Base-by-base conservation (phyloP, 2,888 invertebrate genomes). In the Iphiclides podalirius region DNA sequence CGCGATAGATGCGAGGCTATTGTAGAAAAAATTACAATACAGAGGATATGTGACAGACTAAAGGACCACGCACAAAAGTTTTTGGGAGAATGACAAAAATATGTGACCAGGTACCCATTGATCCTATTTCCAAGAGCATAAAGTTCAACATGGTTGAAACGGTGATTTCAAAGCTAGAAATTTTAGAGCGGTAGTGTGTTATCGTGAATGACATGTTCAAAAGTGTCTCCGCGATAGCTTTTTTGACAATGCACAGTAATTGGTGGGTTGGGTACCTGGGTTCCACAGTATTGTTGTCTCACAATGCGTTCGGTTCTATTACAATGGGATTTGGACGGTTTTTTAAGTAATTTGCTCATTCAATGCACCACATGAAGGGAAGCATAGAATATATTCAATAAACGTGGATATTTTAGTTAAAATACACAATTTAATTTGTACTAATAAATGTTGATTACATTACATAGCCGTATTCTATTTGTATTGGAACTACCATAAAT, bases 231-330 rank as follows among this genome's bases (percentile, higher is more conserved):
- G 71, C 73, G 80, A 76, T 78, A 67, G 65, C 65, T 83, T 31
- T 86, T 80, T 79, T 80, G 69, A 87, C 84, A 87, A 87, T 87
- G 66, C 70, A 57, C 61, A 33, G 79, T 88, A 88, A 88, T 88
- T 88, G 88, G 87, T 88, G 86, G 88, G 88, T 82, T 81, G 83
- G 87, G 80, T 88, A 88, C 88, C 88, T 88, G 88, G 87, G 79
- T 70, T 68, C 63, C 67, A 65, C 61, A 75, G 81, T 78, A 79
- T 87, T 86, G 86, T 87, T 63, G 66, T 41, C 23, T 53, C 50
- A 66, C 64, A 66, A 66, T 63, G 52, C 59, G 59, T 54, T 60
- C 59, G 61, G 64, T 59, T 60, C 53, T 53, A 63, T 58, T 52
- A 83, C 79, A 86, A 83, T 69, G 67, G 70, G 64, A 64, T 64